Conservation (phyloP, 2,113 vertebrate species). For the Marmota monax region DNA sequence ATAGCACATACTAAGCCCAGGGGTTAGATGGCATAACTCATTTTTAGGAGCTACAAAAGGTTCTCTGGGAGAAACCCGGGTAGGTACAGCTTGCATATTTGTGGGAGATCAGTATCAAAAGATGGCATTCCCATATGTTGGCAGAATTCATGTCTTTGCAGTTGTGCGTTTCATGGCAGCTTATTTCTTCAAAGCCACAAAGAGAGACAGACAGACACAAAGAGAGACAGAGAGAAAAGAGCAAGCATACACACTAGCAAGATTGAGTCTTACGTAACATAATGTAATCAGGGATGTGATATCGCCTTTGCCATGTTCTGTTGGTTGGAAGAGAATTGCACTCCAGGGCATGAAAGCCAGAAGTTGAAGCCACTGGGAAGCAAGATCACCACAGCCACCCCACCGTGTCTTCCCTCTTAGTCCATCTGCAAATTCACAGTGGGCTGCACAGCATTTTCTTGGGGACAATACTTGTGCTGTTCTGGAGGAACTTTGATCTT, state of each 20-base stretch:
- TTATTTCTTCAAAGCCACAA: conserved; percentile 30
- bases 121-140: not conserved
- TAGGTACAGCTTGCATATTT: not conserved
- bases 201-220: not conserved
- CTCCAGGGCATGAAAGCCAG: not conserved
- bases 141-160: not conserved
- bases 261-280: not conserved
- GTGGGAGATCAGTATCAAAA: not conserved
- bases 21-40: not conserved
- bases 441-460: not conserved
- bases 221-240: not conserved
- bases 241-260: not conserved
- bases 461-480: not conserved
- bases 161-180: not conserved
- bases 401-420: not conserved
- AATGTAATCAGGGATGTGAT: not conserved
- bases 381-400: not conserved
- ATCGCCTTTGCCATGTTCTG: not conserved
- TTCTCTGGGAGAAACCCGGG: not conserved
- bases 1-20: not conserved
- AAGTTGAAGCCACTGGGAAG: not conserved
- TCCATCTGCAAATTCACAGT: not conserved
- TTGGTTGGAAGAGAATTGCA: not conserved
- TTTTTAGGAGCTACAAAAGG: not conserved
- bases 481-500: not conserved